Evolutionary conservation across 2,888 invertebrate species (phyloP), one percentile per base, ranked within the genome.

Genomic region (Apodemia hepburni): DNA sequence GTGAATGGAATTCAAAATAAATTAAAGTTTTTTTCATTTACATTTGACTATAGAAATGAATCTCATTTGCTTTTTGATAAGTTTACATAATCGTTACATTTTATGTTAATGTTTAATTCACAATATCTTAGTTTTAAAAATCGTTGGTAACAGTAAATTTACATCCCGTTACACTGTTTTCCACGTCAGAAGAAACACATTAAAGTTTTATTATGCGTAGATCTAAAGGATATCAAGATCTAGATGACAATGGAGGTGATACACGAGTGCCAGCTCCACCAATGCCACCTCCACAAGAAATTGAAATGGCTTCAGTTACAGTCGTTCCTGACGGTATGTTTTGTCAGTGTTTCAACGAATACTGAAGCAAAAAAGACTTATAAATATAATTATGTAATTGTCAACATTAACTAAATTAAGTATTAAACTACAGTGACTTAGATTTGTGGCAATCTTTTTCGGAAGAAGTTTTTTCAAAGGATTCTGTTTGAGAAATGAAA

Each of bases 221-320:
- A 63, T 80, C 92, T 64, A 93, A 92, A 73, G 94, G 94, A 68
- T 94, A 94, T 76, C 93, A 94, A 77, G 94, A 94, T 75, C 85
- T 94, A 67, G 94, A 94, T 66, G 93, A 93, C 59, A 86, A 79
- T 75, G 80, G 76, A 42, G 79, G 76, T 62, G 82, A 80, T 49
- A 77, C 81, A 2, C 75, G 84, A 54, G 76, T 79, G 49, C 81
- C 77, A 68, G 84, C 77, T 66, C 74, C 85, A 17, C 79, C 90
- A n/a, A 91, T 92, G 77, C 92, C 93, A 60, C 90, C 90, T n/a
- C 92, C 93, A 0, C 94, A 94, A 75, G 94, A 94, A 78, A 94
- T 96, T 71, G 96, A 96, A 91, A 95, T 96, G 93, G 95, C 95
- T 65, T 95, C 96, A 4, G 95, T 96, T 35, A 94, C 95, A 7